phyloP scores from a whole-genome alignment of 2,797 vertebrate species.

The Sebastes wilsoni region DNA sequence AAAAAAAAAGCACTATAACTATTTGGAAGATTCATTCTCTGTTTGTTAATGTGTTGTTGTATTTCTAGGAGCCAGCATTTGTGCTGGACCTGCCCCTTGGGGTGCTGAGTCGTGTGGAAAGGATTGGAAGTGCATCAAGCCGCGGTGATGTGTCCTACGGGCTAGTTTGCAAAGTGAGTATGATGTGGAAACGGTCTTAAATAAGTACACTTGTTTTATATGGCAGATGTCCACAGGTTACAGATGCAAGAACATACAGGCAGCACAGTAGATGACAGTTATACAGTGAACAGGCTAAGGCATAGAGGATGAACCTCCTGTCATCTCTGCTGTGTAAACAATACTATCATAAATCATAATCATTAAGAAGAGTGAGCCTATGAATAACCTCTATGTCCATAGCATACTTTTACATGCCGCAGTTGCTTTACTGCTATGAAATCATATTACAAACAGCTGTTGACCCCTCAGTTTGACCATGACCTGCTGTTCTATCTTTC shows the following conservation, averaged over 20 bases:
- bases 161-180: constrained; percentile 92
- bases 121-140: constrained; percentile 89
- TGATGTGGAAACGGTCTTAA: not conserved
- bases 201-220: not conserved
- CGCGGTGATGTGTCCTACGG: constrained; percentile 93
- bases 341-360: not conserved
- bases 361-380: not conserved
- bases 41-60: constrained; percentile 2
- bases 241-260: not conserved
- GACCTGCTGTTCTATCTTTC: constrained; percentile 28
- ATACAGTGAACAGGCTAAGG: not conserved
- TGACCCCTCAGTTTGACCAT: not conserved
- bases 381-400: not conserved
- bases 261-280: not conserved
- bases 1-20: not conserved
- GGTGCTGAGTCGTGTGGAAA: constrained; percentile 95
- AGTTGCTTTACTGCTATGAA: not conserved
- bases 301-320: not conserved
- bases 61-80: constrained; percentile 90
- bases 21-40: not conserved
- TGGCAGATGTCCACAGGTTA: not conserved
- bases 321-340: not conserved
- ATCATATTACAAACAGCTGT: not conserved
- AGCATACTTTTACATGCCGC: not conserved
- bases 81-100: constrained; percentile 95